Evolutionary conservation across 2,113 vertebrate species (phyloP).

Genomic region (Andinoacara biseriatus): DNA sequence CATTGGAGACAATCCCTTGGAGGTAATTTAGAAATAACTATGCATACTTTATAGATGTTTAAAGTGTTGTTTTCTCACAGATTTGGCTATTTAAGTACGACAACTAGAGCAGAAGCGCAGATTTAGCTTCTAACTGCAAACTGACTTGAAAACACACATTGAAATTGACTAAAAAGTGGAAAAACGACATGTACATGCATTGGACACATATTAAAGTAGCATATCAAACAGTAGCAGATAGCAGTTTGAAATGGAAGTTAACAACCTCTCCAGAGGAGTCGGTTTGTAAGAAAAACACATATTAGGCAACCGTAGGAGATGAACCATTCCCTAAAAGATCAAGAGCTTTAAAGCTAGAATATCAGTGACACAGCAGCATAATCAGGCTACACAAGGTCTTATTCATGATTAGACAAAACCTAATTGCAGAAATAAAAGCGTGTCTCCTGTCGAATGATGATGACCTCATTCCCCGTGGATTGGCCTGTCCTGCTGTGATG

Average conservation of each 20-base stretch:
- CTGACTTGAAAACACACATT: neutral
- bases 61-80: neutral
- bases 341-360: neutral
- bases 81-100: neutral
- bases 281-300: slow-evolving; percentile 16
- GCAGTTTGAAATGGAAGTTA: neutral
- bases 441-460: slow-evolving; percentile 43
- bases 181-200: neutral
- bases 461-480: slow-evolving; percentile 51
- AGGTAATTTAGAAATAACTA: neutral
- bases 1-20: neutral
- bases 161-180: neutral
- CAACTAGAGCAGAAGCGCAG: neutral
- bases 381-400: slow-evolving; percentile 15
- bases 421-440: slow-evolving; percentile 49
- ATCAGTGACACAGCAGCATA: slow-evolving; percentile 8
- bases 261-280: neutral
- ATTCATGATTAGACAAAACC: slow-evolving; percentile 41
- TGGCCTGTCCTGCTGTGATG: slow-evolving; percentile 38
- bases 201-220: neutral
- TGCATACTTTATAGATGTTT: neutral
- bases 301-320: neutral
- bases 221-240: neutral
- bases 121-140: slow-evolving; percentile 6
- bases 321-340: neutral